phyloP scores from a whole-genome alignment of 2,797 vertebrate species.

The Phrynocephalus vlangalii region DNA sequence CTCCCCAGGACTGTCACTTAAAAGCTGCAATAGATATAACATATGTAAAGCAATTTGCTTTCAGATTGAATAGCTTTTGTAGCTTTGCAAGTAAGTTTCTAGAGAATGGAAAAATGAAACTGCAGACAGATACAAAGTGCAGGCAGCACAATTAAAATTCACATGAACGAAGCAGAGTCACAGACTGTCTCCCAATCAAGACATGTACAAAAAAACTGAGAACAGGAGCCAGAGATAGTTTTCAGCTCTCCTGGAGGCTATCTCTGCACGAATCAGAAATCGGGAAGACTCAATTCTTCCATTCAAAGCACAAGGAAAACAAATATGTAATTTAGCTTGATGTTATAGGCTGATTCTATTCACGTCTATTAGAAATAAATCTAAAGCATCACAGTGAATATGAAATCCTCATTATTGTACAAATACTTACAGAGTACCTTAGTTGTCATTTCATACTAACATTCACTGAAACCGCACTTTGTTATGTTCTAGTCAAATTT shows the following conservation, averaged over 20 bases:
- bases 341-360: conserved; percentile 14
- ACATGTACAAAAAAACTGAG: background rate
- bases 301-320: conserved; percentile 37
- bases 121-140: background rate
- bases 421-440: background rate
- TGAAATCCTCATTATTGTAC: background rate
- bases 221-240: background rate
- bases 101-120: background rate
- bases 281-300: background rate
- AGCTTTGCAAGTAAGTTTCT: background rate
- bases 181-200: background rate
- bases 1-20: background rate
- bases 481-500: conserved; percentile 3
- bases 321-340: background rate
- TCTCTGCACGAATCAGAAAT: background rate
- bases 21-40: background rate
- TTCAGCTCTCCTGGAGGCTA: background rate
- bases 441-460: background rate
- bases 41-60: background rate
- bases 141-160: background rate
- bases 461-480: conserved; percentile 9
- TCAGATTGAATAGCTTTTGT: background rate
- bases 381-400: background rate
- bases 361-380: conserved; percentile 10
- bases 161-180: background rate